Evolutionary conservation across 2,888 invertebrate genomes (phyloP).

Genomic region (Dynastes grantii): DNA sequence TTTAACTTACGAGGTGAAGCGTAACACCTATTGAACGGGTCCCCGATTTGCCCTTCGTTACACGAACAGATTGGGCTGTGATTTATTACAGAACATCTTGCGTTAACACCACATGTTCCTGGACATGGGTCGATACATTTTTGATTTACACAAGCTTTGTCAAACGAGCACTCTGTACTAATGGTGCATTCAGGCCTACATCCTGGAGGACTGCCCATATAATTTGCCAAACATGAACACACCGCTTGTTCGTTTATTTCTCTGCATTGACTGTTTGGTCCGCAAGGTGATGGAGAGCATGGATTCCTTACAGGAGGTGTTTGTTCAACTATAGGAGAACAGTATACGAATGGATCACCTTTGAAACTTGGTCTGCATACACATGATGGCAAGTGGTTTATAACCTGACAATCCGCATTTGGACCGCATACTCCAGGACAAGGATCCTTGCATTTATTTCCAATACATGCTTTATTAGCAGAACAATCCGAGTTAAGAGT

Average conservation of each 20-base stretch:
- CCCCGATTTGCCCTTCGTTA: slow-evolving; percentile 81
- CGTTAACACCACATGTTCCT: slow-evolving; percentile 85
- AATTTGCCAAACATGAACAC: slow-evolving; percentile 83
- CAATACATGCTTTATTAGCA: slow-evolving; percentile 78
- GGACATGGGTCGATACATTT: slow-evolving; percentile 88
- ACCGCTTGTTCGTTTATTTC: slow-evolving; percentile 81
- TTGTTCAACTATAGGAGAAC: slow-evolving; percentile 60
- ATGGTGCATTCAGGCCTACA: slow-evolving; percentile 89
- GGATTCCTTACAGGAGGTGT: slow-evolving; percentile 71
- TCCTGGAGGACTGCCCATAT: slow-evolving; percentile 85
- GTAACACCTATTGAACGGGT: slow-evolving; percentile 85
- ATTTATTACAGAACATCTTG: slow-evolving; percentile 85
- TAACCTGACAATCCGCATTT: slow-evolving; percentile 78
- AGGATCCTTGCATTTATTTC: slow-evolving; percentile 77
- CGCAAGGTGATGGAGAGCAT: slow-evolving; percentile 86
- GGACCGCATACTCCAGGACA: slow-evolving; percentile 78
- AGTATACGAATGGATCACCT: slow-evolving; percentile 77
- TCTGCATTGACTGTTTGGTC: slow-evolving; percentile 86
- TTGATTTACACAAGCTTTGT: slow-evolving; percentile 86
- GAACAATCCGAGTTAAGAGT: slow-evolving; percentile 78
- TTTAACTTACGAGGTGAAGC: slow-evolving; percentile 63
- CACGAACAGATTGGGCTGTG: slow-evolving; percentile 90
- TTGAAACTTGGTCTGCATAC: slow-evolving; percentile 75
- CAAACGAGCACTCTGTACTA: slow-evolving; percentile 85
- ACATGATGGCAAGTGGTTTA: slow-evolving; percentile 79